Percentiles rank a stretch among this genome's conserved stretches.
Evolutionary conservation across 2,113 vertebrate species (phyloP).

Genomic region (Psittacara wagleri): DNA sequence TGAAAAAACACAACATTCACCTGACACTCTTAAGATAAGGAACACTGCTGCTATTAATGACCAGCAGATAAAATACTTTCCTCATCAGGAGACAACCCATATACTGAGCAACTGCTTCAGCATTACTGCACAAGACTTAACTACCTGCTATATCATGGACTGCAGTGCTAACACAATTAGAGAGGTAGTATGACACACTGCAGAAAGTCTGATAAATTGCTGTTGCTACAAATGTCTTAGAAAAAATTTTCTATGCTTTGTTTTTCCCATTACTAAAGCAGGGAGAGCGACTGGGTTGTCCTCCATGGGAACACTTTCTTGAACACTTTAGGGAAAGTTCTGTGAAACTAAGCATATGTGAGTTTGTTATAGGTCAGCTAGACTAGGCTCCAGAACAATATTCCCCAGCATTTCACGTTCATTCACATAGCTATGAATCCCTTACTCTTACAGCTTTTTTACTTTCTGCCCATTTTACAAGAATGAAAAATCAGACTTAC

Average conservation of each 20-base stretch:
- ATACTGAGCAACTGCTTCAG: not conserved
- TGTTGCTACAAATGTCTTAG: not conserved
- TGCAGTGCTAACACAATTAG: not conserved
- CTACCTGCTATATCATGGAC: not conserved
- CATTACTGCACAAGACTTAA: not conserved
- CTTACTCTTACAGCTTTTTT: not conserved
- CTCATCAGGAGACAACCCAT: not conserved
- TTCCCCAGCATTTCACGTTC: not conserved
- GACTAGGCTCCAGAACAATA: not conserved
- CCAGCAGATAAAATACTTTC: not conserved
- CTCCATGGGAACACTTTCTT: not conserved
- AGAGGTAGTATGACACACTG: not conserved
- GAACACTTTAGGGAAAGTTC: not conserved
- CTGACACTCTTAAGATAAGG: not conserved
- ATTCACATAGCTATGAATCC: not conserved
- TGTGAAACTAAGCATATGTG: not conserved
- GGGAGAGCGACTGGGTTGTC: rapidly evolving
- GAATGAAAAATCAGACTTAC: not conserved
- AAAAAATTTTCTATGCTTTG: not conserved
- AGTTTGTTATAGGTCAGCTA: not conserved
- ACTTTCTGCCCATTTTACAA: not conserved
- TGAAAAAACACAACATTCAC: not conserved
- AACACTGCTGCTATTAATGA: not conserved
- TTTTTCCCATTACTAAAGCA: not conserved
- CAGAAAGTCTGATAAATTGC: not conserved